Percentiles rank a stretch among this genome's conserved stretches.
These are phyloP conservation scores for Oithona nana DNA, from an alignment of 2,888 invertebrate species.

Conservation along the genomic window DNA sequence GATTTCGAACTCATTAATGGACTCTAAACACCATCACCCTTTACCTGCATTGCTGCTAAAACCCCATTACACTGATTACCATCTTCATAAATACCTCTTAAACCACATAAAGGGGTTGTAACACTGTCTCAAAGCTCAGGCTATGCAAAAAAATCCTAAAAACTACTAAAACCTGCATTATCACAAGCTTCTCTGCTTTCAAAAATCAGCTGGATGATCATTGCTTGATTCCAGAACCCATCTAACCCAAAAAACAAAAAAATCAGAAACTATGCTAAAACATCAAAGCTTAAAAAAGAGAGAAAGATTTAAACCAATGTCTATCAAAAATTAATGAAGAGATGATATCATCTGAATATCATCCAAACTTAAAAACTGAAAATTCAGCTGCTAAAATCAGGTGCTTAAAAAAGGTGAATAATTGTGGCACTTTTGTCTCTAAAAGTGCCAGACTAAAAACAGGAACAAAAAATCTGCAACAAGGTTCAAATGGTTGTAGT, in stretches of 20 bases:
- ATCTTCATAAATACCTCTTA: no score
- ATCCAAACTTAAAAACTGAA: constrained; percentile 1
- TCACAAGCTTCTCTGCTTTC: not conserved
- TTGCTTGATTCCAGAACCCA: no score
- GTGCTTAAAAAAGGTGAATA: not conserved
- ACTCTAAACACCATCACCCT: no score
- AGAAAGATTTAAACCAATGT: no score
- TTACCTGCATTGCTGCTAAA: no score
- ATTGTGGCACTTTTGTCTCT: no score
- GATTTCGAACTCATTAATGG: no score
- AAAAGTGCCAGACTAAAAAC: no score
- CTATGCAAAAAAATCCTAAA: not conserved
- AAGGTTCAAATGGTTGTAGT: constrained; percentile 19
- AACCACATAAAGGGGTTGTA: not conserved
- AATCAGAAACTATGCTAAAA: not conserved
- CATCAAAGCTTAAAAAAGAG: not conserved
- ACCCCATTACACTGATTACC: no score
- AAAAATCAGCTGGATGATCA: no score
- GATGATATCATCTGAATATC: not conserved
- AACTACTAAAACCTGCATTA: constrained; percentile 1
- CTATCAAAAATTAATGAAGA: not conserved
- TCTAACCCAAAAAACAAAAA: no score
- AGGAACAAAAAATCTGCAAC: constrained; percentile 1
- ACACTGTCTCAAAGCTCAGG: not conserved
- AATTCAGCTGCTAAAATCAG: not conserved